Evolutionary conservation across 2,113 vertebrate genomes (phyloP).

Genomic region (Phalacrocorax aristotelis): DNA sequence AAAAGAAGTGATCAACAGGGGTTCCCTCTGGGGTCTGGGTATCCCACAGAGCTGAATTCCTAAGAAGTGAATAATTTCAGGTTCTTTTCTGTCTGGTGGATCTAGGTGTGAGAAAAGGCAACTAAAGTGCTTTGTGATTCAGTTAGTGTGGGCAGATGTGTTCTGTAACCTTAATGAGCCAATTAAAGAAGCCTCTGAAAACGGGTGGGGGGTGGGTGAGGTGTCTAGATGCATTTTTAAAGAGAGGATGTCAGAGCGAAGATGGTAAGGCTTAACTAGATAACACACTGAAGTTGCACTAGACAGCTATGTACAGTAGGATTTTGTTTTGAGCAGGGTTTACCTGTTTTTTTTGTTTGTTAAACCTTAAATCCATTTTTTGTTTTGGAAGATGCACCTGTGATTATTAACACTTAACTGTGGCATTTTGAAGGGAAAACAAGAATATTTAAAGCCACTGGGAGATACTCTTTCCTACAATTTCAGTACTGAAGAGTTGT

Average conservation of each 20-base stretch:
- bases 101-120: not conserved
- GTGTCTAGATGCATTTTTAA: not conserved
- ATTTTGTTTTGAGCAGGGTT: not conserved
- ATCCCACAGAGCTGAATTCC: not conserved
- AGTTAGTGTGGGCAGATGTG: not conserved
- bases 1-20: not conserved
- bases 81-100: not conserved
- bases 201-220: accelerated
- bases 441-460: not conserved
- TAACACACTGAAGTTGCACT: accelerated
- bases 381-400: not conserved
- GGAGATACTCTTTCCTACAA: not conserved
- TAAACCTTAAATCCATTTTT: not conserved
- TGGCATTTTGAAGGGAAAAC: not conserved
- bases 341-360: not conserved
- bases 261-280: not conserved
- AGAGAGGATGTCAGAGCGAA: not conserved
- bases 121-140: not conserved
- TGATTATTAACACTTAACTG: not conserved
- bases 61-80: not conserved
- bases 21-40: not conserved
- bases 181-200: not conserved
- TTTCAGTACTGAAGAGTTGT: not conserved
- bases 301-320: not conserved
- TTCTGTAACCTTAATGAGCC: not conserved